A percentile compares a stretch with the other conserved stretches of the same genome.
Evolutionary conservation across 2,888 invertebrate species (phyloP).

Genomic region (Syritta pipiens): DNA sequence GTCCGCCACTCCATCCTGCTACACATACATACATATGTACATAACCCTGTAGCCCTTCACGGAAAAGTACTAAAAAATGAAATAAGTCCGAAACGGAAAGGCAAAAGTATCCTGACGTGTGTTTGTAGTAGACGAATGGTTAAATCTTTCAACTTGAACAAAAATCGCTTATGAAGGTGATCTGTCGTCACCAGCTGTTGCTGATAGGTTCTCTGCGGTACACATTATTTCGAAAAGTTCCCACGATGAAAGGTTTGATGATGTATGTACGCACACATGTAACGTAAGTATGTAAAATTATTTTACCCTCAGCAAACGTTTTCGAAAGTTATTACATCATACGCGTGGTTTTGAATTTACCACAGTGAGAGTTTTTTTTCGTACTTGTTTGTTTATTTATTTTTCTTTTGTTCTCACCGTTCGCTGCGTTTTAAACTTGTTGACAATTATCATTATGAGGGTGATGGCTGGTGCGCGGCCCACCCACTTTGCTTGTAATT

Average conservation of each 20-base stretch:
- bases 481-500: too few relatives aligned
- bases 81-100: slow-evolving; percentile 42
- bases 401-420: too few relatives aligned
- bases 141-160: slow-evolving; percentile 57
- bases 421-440: too few relatives aligned
- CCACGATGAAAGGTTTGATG: slow-evolving; percentile 32
- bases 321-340: too few relatives aligned
- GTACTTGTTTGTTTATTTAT: too few relatives aligned
- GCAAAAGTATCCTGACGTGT: slow-evolving; percentile 23
- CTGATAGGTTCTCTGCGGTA: slow-evolving; percentile 23
- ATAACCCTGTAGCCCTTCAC: too few relatives aligned
- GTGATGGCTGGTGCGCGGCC: too few relatives aligned
- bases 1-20: slow-evolving; percentile 1
- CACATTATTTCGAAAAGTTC: slow-evolving; percentile 44
- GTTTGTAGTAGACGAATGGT: slow-evolving; percentile 41
- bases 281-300: too few relatives aligned
- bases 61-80: slow-evolving; percentile 11
- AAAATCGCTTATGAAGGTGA: slow-evolving; percentile 59
- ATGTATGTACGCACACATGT: slow-evolving; percentile 50
- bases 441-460: too few relatives aligned
- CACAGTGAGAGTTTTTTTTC: background rate
- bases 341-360: slow-evolving; percentile 11
- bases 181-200: slow-evolving; percentile 55
- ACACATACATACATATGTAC: too few relatives aligned
- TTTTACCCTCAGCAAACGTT: too few relatives aligned